Base-by-base conservation (phyloP, 2,888 invertebrate species). In the Cataglyphis albicans region DNA sequence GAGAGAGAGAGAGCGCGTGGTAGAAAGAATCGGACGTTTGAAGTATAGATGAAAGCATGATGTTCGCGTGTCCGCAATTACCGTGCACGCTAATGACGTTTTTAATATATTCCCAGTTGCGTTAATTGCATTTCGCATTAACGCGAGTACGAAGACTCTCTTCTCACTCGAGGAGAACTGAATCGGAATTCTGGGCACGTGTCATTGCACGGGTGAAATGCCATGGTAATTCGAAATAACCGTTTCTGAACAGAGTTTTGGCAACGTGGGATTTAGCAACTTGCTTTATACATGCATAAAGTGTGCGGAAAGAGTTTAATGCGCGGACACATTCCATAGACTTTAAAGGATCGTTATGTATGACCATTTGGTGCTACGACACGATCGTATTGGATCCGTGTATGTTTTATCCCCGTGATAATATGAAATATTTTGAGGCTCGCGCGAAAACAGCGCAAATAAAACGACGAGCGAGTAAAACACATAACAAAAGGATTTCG, bases 21-120 rank as follows among this genome's bases (percentile, higher is more conserved):
- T 32, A 4, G 32, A 48, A 63, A 21, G 25, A 25, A 52, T 25
- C 12, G 61, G 61, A 21, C 21, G 68, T 55, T 76, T 65, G 41
- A 55, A 57, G 55, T 32, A 32, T 18, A 41, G 18, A 32, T 55
- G 4, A 18, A 7, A 61, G 21, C 12, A 5, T 52, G 68, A 6
- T 12, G 21, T 67, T 59, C 48, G 35, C 84, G 38, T 85, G 61
- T 57, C 32, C 74, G 65, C 70, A 63, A 73, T 64, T 84, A 76
- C 72, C 64, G 61, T 61, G 41, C 15, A 29, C 74, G 75, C 41
- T 83, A 81, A 82, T 74, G 72, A 81, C 74, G 72, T 85, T 86
- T 88, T 88, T 84, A 87, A 88, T 87, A 52, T n/a, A 86, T 85
- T 87, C 81, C 80, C 76, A 70, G 68, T 74, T 59, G 80, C 81